These are phyloP conservation scores for Druceiella hillmani DNA, from an alignment of 2,888 invertebrate genomes.

Conservation along the genomic window DNA sequence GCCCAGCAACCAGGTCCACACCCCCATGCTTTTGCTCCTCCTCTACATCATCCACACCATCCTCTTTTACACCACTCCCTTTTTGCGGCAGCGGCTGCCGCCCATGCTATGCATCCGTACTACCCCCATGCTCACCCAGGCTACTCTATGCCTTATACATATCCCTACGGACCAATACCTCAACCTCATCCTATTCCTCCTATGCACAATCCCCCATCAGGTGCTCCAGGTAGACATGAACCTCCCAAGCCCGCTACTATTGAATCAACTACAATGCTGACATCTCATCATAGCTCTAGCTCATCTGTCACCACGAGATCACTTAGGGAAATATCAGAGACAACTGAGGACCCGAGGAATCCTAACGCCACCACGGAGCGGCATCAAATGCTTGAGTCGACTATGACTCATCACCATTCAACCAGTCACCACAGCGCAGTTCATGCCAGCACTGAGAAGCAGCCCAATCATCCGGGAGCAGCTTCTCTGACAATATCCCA, in stretches of 20 bases:
- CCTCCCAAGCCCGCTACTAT: constrained; percentile 50
- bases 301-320: constrained; percentile 66
- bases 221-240: constrained; percentile 44
- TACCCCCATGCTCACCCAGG: constrained; percentile 65
- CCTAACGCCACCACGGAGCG: constrained; percentile 49
- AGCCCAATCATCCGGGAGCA: constrained; percentile 48
- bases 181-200: constrained; percentile 72
- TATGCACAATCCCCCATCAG: constrained; percentile 48
- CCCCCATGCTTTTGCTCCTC: constrained; percentile 61
- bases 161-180: constrained; percentile 67
- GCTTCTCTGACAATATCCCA: constrained; percentile 60
- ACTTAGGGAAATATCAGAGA: constrained; percentile 55
- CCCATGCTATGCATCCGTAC: constrained; percentile 65
- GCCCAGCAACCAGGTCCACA: constrained; percentile 67
- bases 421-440: constrained; percentile 60
- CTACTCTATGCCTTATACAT: constrained; percentile 64
- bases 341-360: constrained; percentile 44
- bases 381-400: constrained; percentile 60
- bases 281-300: constrained; percentile 66
- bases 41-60: constrained; percentile 70
- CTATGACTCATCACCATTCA: constrained; percentile 61
- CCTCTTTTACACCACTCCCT: constrained; percentile 60
- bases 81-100: constrained; percentile 56
- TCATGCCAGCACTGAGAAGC: constrained; percentile 60
- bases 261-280: constrained; percentile 63